phyloP scores from a whole-genome alignment of 2,888 invertebrate genomes.

The Hofmannophila pseudospretella region DNA sequence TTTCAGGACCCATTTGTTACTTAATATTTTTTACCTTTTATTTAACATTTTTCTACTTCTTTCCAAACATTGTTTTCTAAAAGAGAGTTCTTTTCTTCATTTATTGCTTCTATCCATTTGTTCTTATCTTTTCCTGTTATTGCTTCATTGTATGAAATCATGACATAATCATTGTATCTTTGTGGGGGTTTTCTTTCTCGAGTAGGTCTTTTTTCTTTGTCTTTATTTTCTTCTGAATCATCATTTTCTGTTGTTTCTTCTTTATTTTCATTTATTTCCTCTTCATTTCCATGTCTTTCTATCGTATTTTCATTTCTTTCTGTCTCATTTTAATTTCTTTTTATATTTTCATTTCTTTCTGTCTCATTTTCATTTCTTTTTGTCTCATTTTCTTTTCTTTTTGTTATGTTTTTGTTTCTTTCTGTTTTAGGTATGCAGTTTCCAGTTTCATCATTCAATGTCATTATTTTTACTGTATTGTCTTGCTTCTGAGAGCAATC shows the following conservation, averaged over 20 bases:
- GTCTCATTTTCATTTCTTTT: not conserved
- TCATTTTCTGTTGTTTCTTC: not conserved
- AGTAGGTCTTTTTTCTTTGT: not conserved
- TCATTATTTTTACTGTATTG: too few species aligned
- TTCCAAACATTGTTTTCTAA: not conserved
- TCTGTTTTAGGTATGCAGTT: too few species aligned
- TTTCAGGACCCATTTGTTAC: not conserved
- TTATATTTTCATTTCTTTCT: too few species aligned
- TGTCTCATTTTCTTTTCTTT: too few species aligned
- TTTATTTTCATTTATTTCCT: not conserved
- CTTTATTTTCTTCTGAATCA: not conserved
- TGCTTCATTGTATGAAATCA: not conserved
- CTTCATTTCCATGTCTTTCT: not conserved
- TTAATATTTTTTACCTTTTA: not conserved
- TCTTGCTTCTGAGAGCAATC: too few species aligned
- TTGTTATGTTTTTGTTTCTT: too few species aligned
- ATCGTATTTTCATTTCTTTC: too few species aligned
- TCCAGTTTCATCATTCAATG: too few species aligned
- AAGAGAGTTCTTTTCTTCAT: not conserved
- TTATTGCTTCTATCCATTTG: not conserved
- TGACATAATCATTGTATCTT: not conserved
- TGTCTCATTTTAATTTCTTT: too few species aligned
- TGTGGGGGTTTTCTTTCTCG: not conserved
- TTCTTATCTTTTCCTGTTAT: not conserved
- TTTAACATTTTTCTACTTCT: not conserved